phyloP scores from a whole-genome alignment of 2,888 invertebrate genomes.

The Stenchaetothrips biformis region DNA sequence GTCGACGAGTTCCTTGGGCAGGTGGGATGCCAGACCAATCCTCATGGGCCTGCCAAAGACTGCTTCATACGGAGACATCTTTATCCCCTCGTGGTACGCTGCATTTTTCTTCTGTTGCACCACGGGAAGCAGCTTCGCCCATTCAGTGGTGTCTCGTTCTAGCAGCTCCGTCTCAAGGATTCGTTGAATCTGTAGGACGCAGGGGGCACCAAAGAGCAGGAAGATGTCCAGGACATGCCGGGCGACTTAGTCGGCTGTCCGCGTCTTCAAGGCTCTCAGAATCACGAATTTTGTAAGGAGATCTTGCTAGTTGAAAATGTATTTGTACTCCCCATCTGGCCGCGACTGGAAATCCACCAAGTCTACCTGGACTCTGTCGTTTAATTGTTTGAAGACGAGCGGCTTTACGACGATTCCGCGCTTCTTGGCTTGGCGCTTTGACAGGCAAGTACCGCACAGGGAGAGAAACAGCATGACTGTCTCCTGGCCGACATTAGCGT shows the following conservation, averaged over 20 bases:
- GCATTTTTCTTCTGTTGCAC: too few species aligned
- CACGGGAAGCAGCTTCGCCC: too few species aligned
- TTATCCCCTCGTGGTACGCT: too few species aligned
- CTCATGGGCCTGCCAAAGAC: too few species aligned
- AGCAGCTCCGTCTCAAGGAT: too few species aligned
- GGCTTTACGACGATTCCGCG: constrained; percentile 30
- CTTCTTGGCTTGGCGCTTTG: not conserved
- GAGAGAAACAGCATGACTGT: not conserved
- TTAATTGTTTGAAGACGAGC: constrained; percentile 38
- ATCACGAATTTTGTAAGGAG: constrained; percentile 44
- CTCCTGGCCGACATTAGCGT: too few species aligned
- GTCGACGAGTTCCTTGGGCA: too few species aligned
- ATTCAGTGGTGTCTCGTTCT: too few species aligned
- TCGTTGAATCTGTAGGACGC: constrained; percentile 44
- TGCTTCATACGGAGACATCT: too few species aligned
- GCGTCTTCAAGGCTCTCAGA: constrained; percentile 42
- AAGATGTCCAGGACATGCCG: constrained; percentile 44
- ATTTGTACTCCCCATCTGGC: constrained; percentile 42
- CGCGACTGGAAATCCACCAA: constrained; percentile 43
- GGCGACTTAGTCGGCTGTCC: constrained; percentile 43
- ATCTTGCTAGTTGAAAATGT: constrained; percentile 44
- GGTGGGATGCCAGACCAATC: too few species aligned
- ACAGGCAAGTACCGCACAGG: not conserved
- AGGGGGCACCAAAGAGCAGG: constrained; percentile 43
- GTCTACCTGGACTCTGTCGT: constrained; percentile 43